A percentile compares a stretch with the other conserved stretches of the same genome.
phyloP scores from a whole-genome alignment of 1,140 invertebrate genomes.

The Caenorhabditis briggsae region DNA sequence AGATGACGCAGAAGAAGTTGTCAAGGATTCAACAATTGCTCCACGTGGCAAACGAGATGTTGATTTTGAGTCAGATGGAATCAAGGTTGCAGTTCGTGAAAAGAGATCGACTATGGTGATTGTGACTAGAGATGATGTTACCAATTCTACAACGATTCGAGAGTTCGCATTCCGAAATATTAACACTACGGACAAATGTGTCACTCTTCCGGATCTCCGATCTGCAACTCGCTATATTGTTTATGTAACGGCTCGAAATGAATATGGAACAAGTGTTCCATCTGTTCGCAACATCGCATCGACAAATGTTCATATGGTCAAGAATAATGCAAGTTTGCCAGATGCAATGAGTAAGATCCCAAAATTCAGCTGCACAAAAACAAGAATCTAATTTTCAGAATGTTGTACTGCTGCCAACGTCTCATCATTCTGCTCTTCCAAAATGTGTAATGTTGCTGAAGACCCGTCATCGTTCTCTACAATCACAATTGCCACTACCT shows the following conservation, averaged over 20 bases:
- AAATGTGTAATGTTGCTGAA: constrained; percentile 58
- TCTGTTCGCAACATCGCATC: constrained; percentile 62
- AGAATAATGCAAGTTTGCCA: constrained; percentile 45
- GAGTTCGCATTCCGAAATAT: constrained; percentile 64
- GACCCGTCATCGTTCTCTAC: constrained; percentile 59
- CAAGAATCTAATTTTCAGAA: constrained; percentile 38
- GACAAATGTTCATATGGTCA: constrained; percentile 60
- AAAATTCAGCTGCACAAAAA: background rate
- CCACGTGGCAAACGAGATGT: constrained; percentile 9
- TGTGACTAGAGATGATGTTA: constrained; percentile 59
- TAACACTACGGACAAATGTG: constrained; percentile 67
- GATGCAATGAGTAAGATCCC: constrained; percentile 45
- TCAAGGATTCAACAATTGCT: constrained; percentile 30
- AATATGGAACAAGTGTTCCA: constrained; percentile 65
- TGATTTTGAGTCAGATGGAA: background rate
- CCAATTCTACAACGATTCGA: constrained; percentile 58
- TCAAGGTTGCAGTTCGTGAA: constrained; percentile 30
- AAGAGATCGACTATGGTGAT: constrained; percentile 60
- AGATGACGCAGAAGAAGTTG: constrained; percentile 52
- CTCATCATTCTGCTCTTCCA: constrained; percentile 39
- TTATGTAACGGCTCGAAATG: constrained; percentile 66
- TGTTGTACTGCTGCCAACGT: constrained; percentile 62
- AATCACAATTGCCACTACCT: constrained; percentile 61
- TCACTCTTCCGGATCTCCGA: constrained; percentile 63
- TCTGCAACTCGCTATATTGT: constrained; percentile 64